Conservation (phyloP, 2,113 vertebrate species). For the Natator depressus region DNA sequence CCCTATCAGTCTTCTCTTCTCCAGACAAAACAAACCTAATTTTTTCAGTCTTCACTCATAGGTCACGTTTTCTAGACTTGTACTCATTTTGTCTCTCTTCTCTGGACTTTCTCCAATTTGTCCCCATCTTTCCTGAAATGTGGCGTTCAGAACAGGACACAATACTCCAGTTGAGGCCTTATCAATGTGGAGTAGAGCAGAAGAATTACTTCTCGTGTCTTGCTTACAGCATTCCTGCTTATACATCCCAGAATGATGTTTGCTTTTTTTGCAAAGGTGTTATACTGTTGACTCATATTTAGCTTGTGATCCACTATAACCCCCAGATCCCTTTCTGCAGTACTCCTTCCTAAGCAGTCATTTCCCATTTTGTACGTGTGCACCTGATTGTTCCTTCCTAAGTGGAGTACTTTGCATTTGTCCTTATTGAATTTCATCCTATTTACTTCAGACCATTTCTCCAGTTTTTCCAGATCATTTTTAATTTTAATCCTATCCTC, state of each 20-base stretch:
- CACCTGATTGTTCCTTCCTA: not conserved
- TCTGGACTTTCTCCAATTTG: too few species aligned
- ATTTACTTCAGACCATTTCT: not conserved
- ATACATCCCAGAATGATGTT: not conserved
- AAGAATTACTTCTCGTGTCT: not conserved
- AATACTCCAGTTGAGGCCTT: too few species aligned
- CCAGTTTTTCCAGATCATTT: not conserved
- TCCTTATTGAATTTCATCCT: not conserved
- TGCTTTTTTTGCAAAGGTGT: accelerated
- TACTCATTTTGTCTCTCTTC: too few species aligned
- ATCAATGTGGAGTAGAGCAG: too few species aligned
- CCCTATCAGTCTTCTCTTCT: too few species aligned
- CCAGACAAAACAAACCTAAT: too few species aligned
- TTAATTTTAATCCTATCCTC: not conserved
- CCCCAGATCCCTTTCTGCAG: not conserved
- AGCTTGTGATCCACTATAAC: not conserved
- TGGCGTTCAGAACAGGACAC: too few species aligned
- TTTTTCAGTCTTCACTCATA: too few species aligned
- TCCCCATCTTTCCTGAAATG: too few species aligned
- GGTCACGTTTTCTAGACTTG: too few species aligned
- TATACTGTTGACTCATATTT: not conserved
- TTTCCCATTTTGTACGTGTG: not conserved
- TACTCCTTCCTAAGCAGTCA: not conserved
- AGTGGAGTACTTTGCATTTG: not conserved
- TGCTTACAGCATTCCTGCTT: not conserved